phyloP scores from a whole-genome alignment of 2,113 vertebrate genomes.

The Ammodytes dubius region DNA sequence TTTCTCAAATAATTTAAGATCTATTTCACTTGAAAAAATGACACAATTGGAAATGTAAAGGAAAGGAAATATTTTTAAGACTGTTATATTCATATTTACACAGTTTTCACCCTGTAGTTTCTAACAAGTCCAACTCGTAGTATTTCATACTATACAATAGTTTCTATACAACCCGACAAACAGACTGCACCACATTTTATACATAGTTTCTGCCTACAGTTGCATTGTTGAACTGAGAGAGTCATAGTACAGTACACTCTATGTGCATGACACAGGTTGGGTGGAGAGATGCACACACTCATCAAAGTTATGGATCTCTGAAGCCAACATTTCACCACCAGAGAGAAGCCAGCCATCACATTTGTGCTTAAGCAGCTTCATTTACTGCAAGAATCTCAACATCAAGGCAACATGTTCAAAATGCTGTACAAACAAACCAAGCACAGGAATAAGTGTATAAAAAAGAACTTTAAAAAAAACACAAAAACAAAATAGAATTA shows the following conservation, averaged over 20 bases:
- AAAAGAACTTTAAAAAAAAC: conserved; percentile 34
- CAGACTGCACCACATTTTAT: conserved; percentile 17
- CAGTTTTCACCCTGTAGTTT: no score
- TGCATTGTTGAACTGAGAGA: background rate
- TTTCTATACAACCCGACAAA: background rate
- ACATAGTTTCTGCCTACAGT: background rate
- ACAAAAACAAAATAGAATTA: background rate
- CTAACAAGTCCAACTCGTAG: no score
- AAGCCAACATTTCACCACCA: background rate
- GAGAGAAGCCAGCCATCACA: conserved; percentile 3
- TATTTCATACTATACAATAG: no score
- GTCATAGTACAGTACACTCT: background rate
- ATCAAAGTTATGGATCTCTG: background rate
- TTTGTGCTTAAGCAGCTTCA: conserved; percentile 14
- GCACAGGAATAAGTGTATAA: conserved; percentile 36
- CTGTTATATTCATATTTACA: no score
- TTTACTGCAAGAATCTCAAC: conserved; percentile 32
- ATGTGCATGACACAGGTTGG: background rate
- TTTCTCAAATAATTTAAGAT: no score
- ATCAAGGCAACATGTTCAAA: conserved; percentile 38
- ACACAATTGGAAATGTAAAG: no score
- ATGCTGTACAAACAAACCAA: conserved; percentile 48
- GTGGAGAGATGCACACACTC: background rate
- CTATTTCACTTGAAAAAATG: no score
- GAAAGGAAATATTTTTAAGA: no score